Conservation (phyloP, 2,888 invertebrate genomes). For the Acanthosepion pharaonis region DNA sequence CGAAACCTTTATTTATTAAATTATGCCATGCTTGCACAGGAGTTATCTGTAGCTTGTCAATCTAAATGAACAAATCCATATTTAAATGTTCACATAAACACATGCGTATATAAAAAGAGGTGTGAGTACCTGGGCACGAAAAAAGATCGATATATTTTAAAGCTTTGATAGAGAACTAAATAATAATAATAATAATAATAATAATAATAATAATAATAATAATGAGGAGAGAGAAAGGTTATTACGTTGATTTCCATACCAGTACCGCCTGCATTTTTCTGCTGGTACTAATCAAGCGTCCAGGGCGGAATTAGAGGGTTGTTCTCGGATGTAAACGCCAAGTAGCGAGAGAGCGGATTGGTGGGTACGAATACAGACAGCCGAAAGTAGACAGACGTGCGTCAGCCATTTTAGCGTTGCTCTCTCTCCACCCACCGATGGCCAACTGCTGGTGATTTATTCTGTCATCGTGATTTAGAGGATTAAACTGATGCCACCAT, state of each 20-base stretch:
- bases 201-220: not conserved
- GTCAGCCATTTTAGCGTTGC: not conserved
- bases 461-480: slow-evolving; percentile 33
- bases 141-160: not conserved
- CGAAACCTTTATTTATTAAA: too few species aligned
- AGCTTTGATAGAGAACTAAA: not conserved
- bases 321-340: not conserved
- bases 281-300: slow-evolving; percentile 4
- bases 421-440: not conserved
- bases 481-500: slow-evolving; percentile 15
- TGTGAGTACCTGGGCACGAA: not conserved
- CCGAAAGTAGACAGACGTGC: not conserved
- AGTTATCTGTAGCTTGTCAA: too few species aligned
- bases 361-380: not conserved
- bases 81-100: too few species aligned
- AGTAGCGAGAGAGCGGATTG: slow-evolving; percentile 24
- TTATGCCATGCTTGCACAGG: too few species aligned
- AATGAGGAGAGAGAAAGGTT: not conserved
- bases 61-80: too few species aligned
- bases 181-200: not conserved
- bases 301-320: not conserved
- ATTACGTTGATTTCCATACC: not conserved
- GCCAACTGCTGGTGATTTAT: slow-evolving; percentile 33
- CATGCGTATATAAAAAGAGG: not conserved
- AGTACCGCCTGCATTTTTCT: not conserved